Conservation (phyloP, 2,888 invertebrate genomes). For the Drosophila neotestacea region DNA sequence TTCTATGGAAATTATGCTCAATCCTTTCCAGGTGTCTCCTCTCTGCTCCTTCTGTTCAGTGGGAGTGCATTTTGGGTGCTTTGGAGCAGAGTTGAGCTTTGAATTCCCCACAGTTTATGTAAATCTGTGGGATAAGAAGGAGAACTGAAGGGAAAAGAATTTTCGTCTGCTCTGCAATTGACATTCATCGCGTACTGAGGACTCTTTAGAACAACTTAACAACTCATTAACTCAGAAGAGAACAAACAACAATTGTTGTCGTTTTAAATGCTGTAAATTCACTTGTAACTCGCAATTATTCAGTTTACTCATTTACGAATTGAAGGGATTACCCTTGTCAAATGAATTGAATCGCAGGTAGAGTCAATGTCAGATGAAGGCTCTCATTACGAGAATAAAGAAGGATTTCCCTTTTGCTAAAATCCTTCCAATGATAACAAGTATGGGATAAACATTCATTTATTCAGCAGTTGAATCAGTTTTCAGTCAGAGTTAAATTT, state of each 20-base stretch:
- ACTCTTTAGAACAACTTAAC: conserved; percentile 69
- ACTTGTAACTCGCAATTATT: conserved; percentile 49
- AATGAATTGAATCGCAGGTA: conserved; percentile 49
- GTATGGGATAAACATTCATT: neutral
- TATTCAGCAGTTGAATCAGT: neutral
- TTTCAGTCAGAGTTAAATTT: neutral
- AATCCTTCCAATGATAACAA: neutral
- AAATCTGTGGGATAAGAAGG: conserved; percentile 12
- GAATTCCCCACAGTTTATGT: conserved; percentile 23
- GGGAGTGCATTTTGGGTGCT: conserved; percentile 37
- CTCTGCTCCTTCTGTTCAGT: neutral
- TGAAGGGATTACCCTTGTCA: conserved; percentile 57
- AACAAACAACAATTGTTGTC: conserved; percentile 55
- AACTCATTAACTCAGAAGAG: conserved; percentile 70
- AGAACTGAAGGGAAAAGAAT: conserved; percentile 8
- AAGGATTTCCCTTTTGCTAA: neutral
- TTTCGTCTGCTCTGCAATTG: conserved; percentile 62
- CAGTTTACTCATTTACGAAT: conserved; percentile 19
- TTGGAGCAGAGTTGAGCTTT: conserved; percentile 20
- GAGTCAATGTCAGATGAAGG: conserved; percentile 14
- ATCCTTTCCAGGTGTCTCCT: conserved; percentile 19
- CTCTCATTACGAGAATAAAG: neutral
- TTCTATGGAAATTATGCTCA: conserved; percentile 34
- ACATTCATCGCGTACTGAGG: conserved; percentile 67
- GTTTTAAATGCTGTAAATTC: conserved; percentile 61